Base-by-base conservation (phyloP, 2,888 invertebrate species). In the Tipula vernalis region DNA sequence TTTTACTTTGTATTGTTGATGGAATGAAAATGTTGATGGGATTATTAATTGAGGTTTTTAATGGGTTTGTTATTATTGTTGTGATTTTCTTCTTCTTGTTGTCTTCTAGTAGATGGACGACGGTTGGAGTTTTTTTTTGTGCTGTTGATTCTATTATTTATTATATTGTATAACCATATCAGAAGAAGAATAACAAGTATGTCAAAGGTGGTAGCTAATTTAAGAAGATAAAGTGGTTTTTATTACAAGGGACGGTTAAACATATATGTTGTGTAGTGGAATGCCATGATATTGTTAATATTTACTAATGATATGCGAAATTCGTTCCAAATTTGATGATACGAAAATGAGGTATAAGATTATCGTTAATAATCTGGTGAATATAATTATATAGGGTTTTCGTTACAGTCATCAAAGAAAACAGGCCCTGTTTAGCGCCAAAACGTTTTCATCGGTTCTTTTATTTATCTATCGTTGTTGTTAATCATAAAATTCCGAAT, bases 21-120 rank as follows among this genome's bases (percentile, higher is more conserved):
- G 71, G 71, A 71, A 71, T 71, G 71, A 71, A n/a, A 71, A 71
- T 71, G 71, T 71, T 71, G 71, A 71, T 71, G 71, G 71, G 71
- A 71, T 71, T 71, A 71, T 71, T 71, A 71, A 71, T 71, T 71
- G 71, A 71, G 71, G 71, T 71, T 71, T 44, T 71, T 71, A 71
- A 71, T 71, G 71, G 71, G 71, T 71, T 28, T 28, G 71, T 71
- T 51, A 15, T 51, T 51, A 51, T 51, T n/a, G 51, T 51, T 71
- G 71, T 71, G 71, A 71, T 71, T 71, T 71, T 71, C 10, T 71
- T 18, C 28, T 18, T 71, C 28, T 28, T 28, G 28, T 28, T 71
- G 10, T 71, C 8, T 71, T 71, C 12, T 3, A 10, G 28, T 71
- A 71, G 12, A 71, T 28, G 71, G 71, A 71, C 71, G 71, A 71